Percentiles rank a stretch among this genome's conserved stretches.
phyloP scores from a whole-genome alignment of 2,888 invertebrate genomes.

The Tetropium fuscum region DNA sequence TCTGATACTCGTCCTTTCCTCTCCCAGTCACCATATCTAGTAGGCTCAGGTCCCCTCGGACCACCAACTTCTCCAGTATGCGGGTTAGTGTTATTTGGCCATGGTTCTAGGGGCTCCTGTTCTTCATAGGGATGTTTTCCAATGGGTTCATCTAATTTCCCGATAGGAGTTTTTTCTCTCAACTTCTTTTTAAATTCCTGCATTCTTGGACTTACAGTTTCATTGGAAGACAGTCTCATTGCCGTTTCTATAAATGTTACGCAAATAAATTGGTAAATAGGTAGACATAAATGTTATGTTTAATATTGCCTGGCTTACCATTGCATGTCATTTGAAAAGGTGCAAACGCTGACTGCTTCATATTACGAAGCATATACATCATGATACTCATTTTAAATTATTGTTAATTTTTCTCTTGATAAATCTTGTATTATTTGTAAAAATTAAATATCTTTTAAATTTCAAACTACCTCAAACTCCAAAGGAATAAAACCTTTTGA shows the following conservation, averaged over 20 bases:
- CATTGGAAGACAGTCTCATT: constrained; percentile 42
- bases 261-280: not conserved
- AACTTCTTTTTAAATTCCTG: constrained; percentile 82
- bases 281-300: not conserved
- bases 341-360: constrained; percentile 52
- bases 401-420: not conserved
- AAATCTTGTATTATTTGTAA: not conserved
- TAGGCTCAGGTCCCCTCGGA: constrained; percentile 97
- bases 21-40: constrained; percentile 99
- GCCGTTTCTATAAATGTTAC: constrained; percentile 3
- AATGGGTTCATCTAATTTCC: constrained; percentile 82
- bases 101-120: constrained; percentile 85
- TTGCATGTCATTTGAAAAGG: constrained; percentile 46
- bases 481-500: not conserved
- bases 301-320: constrained; percentile 31
- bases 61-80: constrained; percentile 95
- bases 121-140: constrained; percentile 81
- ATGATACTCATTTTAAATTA: constrained; percentile 58
- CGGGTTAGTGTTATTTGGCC: constrained; percentile 91
- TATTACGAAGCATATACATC: constrained; percentile 60
- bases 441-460: not conserved
- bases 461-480: not conserved
- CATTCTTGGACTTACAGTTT: constrained; percentile 69
- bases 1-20: constrained; percentile 96
- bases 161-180: constrained; percentile 73